A percentile compares a stretch with the other conserved stretches of the same genome.
phyloP scores from a whole-genome alignment of 2,113 vertebrate genomes.

The Perca schrenkii region DNA sequence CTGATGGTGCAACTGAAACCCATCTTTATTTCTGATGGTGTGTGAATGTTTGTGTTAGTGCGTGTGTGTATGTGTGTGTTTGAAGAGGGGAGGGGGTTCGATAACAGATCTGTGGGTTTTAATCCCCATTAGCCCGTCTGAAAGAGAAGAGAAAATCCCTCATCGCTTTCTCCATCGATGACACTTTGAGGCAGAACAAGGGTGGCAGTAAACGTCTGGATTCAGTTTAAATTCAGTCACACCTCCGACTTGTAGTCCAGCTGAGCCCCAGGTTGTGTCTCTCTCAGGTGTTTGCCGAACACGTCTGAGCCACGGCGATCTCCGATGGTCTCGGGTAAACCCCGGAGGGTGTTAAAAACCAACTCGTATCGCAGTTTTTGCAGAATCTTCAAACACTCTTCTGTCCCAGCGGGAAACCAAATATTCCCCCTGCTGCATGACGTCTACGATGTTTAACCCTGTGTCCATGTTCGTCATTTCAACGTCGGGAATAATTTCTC shows the following conservation, averaged over 20 bases:
- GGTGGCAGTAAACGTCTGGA: background rate
- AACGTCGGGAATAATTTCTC: background rate
- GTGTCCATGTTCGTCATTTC: background rate
- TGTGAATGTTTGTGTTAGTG: constrained; percentile 16
- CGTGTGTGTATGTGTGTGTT: constrained; percentile 33
- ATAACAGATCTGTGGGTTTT: background rate
- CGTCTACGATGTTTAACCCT: too few species aligned
- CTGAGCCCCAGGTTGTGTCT: too few species aligned
- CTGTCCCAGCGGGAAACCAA: constrained; percentile 9
- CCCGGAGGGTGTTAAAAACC: background rate
- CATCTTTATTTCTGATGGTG: constrained; percentile 20
- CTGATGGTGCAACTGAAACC: constrained; percentile 68
- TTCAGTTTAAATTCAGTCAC: background rate
- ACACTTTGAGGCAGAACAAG: background rate
- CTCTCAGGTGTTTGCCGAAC: too few species aligned
- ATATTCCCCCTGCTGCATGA: background rate
- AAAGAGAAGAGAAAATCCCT: constrained; percentile 7
- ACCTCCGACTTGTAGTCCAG: fast-evolving
- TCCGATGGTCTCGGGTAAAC: too few species aligned
- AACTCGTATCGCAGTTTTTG: background rate
- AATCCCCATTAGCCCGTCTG: background rate
- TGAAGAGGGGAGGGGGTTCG: background rate
- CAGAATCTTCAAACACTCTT: background rate
- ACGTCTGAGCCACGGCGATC: too few species aligned
- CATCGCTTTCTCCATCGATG: background rate